Conservation (phyloP, 2,797 vertebrate genomes). For the Huso huso region DNA sequence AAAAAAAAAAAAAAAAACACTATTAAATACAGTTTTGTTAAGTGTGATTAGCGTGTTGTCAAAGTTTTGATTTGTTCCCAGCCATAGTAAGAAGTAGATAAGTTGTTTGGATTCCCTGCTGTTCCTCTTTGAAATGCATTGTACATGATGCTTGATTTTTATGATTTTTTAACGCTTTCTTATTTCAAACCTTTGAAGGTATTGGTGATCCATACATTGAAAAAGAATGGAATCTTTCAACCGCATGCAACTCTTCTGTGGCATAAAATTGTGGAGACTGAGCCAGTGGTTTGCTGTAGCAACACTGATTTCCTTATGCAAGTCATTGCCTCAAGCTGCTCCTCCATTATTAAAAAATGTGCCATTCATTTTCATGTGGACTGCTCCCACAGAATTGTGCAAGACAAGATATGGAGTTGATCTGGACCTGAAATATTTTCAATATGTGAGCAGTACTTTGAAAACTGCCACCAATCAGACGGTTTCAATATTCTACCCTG, state of each 20-base stretch:
- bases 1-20: too few species aligned
- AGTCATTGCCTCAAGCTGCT: slow-evolving; percentile 27
- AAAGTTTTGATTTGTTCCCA: too few species aligned
- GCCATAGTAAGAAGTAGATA: too few species aligned
- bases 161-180: background rate
- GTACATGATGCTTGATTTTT: background rate
- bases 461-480: slow-evolving; percentile 50
- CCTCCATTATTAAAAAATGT: slow-evolving; percentile 35
- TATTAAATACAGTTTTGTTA: too few species aligned
- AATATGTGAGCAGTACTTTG: slow-evolving; percentile 56
- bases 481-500: slow-evolving; percentile 68
- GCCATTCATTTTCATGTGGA: slow-evolving; percentile 68
- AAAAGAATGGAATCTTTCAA: background rate
- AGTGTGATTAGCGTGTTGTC: too few species aligned
- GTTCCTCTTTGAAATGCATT: background rate
- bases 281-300: slow-evolving; percentile 2
- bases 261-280: background rate
- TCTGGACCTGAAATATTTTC: slow-evolving; percentile 61
- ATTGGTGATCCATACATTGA: slow-evolving; percentile 21
- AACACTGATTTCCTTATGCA: background rate
- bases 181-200: slow-evolving; percentile 7
- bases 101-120: too few species aligned
- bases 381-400: slow-evolving; percentile 68
- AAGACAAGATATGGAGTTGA: slow-evolving; percentile 36
- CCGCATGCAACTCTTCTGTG: background rate